These are phyloP conservation scores for Macrophya alboannulata DNA, from an alignment of 2,888 invertebrate genomes.

Conservation along the genomic window DNA sequence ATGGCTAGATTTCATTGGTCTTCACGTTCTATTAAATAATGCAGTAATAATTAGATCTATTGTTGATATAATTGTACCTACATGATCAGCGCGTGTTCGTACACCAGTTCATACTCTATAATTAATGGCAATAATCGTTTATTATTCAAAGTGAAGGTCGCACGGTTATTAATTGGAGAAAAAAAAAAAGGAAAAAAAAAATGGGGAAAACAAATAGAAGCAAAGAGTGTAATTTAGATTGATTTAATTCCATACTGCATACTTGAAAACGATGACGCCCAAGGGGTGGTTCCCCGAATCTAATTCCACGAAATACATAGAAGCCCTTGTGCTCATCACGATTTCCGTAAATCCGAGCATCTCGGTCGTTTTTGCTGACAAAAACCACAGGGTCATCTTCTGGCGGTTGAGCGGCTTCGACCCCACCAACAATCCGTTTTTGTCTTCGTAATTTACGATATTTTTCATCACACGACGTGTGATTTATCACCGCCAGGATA, in stretches of 20 bases:
- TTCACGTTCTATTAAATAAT: constrained; percentile 16
- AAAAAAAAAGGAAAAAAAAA: background rate
- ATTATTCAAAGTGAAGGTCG: background rate
- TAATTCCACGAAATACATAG: constrained; percentile 88
- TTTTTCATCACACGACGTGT: background rate
- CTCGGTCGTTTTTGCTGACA: constrained; percentile 84
- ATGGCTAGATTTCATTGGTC: background rate
- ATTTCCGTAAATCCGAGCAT: constrained; percentile 85
- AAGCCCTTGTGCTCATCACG: constrained; percentile 84
- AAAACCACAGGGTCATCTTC: constrained; percentile 88
- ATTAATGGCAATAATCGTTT: background rate
- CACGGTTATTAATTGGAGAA: background rate
- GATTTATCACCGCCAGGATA: background rate
- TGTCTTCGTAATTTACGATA: constrained; percentile 58
- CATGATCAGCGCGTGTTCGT: background rate
- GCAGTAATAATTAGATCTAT: background rate
- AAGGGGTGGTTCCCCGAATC: constrained; percentile 85
- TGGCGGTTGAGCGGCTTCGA: constrained; percentile 85
- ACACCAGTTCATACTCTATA: background rate
- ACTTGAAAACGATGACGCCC: constrained; percentile 84
- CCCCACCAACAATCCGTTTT: constrained; percentile 86
- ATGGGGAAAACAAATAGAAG: too few relatives aligned
- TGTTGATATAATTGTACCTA: background rate
- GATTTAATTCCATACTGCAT: constrained; percentile 66
- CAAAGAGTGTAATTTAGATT: background rate